Percentiles rank a stretch among this genome's conserved stretches.
phyloP scores from a whole-genome alignment of 2,113 vertebrate genomes.

The Cricetomys ansorgei region DNA sequence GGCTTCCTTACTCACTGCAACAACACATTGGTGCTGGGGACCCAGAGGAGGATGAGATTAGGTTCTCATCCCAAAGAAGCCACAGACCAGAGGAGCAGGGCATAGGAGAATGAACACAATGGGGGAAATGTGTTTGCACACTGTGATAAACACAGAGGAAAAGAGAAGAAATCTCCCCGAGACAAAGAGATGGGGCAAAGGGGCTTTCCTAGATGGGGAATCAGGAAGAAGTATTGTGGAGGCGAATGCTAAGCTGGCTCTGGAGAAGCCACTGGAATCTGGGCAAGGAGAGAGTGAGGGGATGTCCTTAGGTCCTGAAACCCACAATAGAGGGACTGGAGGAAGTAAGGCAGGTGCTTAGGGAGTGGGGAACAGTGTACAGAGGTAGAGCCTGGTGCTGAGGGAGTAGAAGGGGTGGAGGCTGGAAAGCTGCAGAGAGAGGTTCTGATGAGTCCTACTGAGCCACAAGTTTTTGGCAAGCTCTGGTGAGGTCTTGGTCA shows the following conservation, averaged over 20 bases:
- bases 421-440: background rate
- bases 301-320: background rate
- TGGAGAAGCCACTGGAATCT: background rate
- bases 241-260: background rate
- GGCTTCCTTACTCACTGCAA: background rate
- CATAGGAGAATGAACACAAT: background rate
- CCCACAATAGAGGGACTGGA: background rate
- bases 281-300: background rate
- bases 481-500: background rate
- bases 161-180: background rate
- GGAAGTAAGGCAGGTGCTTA: no score
- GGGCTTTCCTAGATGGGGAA: background rate
- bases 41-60: background rate
- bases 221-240: background rate
- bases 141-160: background rate
- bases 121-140: background rate
- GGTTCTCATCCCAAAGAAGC: background rate
- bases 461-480: background rate
- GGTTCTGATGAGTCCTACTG: background rate
- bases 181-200: background rate
- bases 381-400: rapidly evolving
- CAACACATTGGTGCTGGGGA: no score
- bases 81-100: background rate
- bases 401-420: no score
- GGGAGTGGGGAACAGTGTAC: background rate